These are phyloP conservation scores for Dolichotis patagonum DNA, from an alignment of 2,113 vertebrate species.

Conservation along the genomic window DNA sequence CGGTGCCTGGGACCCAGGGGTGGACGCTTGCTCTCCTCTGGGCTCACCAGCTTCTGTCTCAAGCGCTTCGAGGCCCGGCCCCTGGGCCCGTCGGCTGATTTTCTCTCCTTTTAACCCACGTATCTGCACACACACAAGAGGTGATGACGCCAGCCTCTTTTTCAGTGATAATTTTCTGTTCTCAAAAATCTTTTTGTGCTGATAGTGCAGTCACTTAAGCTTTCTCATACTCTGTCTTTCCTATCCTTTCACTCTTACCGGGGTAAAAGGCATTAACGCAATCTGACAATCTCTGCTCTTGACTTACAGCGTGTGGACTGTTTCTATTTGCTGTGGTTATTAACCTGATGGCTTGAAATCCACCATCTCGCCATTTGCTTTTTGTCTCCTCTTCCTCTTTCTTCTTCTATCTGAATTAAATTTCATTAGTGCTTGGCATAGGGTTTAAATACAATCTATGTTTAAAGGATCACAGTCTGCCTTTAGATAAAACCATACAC, in stretches of 20 bases:
- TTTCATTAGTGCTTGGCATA: background rate
- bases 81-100: no score
- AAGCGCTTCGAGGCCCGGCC: background rate
- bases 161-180: background rate
- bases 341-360: background rate
- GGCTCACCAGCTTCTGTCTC: background rate
- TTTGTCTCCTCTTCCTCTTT: background rate
- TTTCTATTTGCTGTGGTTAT: background rate
- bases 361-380: background rate
- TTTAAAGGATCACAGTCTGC: background rate
- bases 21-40: background rate
- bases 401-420: background rate
- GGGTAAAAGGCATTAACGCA: background rate
- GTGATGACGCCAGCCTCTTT: background rate
- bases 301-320: background rate
- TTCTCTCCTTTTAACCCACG: background rate
- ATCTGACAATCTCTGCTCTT: background rate
- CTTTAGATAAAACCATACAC: no score
- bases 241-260: background rate
- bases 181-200: background rate
- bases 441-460: background rate
- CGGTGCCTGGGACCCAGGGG: no score
- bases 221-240: background rate
- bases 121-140: background rate
- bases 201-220: no score